phyloP scores from a whole-genome alignment of 2,797 vertebrate genomes.

The Anomalospiza imberbis region DNA sequence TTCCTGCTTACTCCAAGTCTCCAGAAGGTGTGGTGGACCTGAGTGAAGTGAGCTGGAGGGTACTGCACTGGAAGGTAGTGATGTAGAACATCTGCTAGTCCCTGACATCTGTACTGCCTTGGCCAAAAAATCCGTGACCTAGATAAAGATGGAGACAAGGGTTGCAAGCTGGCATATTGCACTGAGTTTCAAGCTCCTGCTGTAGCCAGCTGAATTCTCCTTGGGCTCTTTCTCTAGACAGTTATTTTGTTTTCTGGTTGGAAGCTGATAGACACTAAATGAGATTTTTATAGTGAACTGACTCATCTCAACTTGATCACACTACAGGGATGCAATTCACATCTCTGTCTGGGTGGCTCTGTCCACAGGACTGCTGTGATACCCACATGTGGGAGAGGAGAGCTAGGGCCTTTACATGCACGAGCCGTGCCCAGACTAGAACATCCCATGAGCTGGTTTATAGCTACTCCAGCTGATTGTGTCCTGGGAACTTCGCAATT shows the following conservation, averaged over 20 bases:
- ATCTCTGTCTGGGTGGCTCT: not conserved
- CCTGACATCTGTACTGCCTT: not conserved
- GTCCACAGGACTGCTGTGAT: not conserved
- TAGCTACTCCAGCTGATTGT: not conserved
- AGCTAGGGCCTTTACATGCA: fast-evolving
- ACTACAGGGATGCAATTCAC: not conserved
- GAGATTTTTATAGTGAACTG: not conserved
- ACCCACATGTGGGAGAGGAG: not conserved
- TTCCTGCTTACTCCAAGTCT: not conserved
- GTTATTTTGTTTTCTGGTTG: not conserved
- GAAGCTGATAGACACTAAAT: not conserved
- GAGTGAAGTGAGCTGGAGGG: not conserved
- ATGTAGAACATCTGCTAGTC: not conserved
- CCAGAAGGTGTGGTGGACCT: not conserved
- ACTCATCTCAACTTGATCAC: not conserved
- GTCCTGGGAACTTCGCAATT: not conserved
- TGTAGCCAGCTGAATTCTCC: not conserved
- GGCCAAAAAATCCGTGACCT: not conserved
- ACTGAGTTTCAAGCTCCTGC: not conserved
- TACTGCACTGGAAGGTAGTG: not conserved
- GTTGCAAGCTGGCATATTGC: not conserved
- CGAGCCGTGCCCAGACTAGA: fast-evolving
- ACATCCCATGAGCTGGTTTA: not conserved
- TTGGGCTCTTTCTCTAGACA: not conserved
- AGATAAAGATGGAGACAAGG: not conserved